Evolutionary conservation across 2,113 vertebrate genomes (phyloP).

Genomic region (Tragelaphus imberbis): DNA sequence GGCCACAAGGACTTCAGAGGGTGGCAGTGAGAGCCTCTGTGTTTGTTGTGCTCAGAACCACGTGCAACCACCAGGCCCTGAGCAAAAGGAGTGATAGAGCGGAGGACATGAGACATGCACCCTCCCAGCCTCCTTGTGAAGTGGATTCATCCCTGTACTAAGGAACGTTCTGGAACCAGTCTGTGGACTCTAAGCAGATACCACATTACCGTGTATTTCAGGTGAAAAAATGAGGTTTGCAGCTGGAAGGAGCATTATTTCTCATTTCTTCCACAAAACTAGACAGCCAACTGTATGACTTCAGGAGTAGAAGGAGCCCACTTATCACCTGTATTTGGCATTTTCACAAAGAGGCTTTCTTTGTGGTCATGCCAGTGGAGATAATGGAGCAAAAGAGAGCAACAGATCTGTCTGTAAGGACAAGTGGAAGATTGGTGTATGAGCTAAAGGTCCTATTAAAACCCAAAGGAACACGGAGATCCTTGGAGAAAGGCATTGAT

Average conservation of each 20-base stretch:
- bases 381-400: not conserved
- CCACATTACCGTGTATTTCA: not conserved
- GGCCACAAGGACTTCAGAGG: not conserved
- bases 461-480: not conserved
- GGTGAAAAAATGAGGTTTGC: not conserved
- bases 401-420: not conserved
- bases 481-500: not conserved
- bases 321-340: not conserved
- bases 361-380: not conserved
- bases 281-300: not conserved
- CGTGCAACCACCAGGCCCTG: not conserved
- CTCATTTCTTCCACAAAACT: not conserved
- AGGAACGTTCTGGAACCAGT: not conserved
- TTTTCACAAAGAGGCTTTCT: not conserved
- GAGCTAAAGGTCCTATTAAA: not conserved
- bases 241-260: not conserved
- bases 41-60: not conserved
- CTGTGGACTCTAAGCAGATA: not conserved
- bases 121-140: not conserved
- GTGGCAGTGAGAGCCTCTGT: accelerated
- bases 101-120: accelerated
- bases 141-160: not conserved
- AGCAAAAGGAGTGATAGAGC: not conserved
- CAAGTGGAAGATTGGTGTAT: not conserved
- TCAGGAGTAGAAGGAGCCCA: not conserved